Evolutionary conservation across 2,113 vertebrate species (phyloP), one percentile per base, ranked within the genome.

Genomic region (Oncorhynchus kisutch): DNA sequence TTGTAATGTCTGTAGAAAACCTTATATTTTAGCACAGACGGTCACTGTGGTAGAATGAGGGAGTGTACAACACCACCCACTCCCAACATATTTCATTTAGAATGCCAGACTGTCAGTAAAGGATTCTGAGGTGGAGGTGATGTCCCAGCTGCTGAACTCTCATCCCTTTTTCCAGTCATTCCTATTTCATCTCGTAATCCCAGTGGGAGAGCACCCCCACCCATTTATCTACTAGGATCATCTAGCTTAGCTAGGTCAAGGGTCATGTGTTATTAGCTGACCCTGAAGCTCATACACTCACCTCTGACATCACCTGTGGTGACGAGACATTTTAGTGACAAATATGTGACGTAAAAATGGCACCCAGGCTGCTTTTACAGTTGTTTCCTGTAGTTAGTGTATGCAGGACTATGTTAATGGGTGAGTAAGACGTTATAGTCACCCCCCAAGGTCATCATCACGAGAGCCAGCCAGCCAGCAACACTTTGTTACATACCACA

Each of bases 301-400:
- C 74, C 60, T 71, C 67, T n/a, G 31, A 79, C 85, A 79, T 45
- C n/a, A 27, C 31, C 18, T 16, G 5, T 12, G 16, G 45, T 75
- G 65, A 67, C 65, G 11, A 83, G 86, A 81, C 84, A 86, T 89
- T 86, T 78, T 34, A 54, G 85, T 89, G 88, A 88, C 82, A 86
- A 84, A 90, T 84, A 1, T 24, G 57, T 89, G 87, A 85, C 87
- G 87, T 87, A 81, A 91, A 80, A 75, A 77, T 85, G 85, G 88
- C 85, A 84, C 87, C 85, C 80, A 54, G 51, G 51, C 65, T 70
- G 18, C 54, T 57, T 57, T 57, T 57, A 57, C 54, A 57, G 54
- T 20, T 57, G 20, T 7, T 57, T 57, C 54, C 54, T 57, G 54
- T 20, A 57, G 39, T 11, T 70, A 11, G 39, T 45, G 81, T n/a